Evolutionary conservation across 1,140 invertebrate species (phyloP), one percentile per base, ranked within the genome.

Genomic region (Octopus bimaculoides): DNA sequence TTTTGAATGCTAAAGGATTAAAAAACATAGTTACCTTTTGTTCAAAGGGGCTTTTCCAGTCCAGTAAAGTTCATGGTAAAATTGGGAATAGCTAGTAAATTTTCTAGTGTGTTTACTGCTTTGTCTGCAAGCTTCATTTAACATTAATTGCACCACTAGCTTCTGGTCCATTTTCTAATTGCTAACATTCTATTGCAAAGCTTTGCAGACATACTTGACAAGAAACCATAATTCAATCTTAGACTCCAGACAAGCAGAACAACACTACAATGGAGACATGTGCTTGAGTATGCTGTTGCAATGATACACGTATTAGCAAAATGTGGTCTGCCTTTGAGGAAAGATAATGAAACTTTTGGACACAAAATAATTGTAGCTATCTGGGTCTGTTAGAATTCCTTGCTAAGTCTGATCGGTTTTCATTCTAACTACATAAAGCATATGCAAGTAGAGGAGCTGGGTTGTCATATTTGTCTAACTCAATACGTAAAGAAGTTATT

Each of bases 291-390:
- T 66, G 61, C n/a, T 66, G 61, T 66, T 66, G 61, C 61, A 66
- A n/a, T 66, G 61, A 66, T 66, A 66, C n/a, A n/a, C 61, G n/a
- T 66, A 66, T 66, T 66, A 66, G 61, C 61, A 66, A n/a, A 66
- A 66, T n/a, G 61, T 66, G 61, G 61, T 9, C 61, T 66, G n/a
- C 9, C 61, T 66, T 66, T 66, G 9, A 66, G 61, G n/a, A n/a
- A n/a, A 66, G 61, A n/a, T n/a, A 66, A 66, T 66, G 61, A 66
- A 66, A 66, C 61, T 66, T 66, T 66, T 66, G 61, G 61, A 66
- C 61, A 66, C 61, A 9, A 66, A 66, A 66, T 66, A 66, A 66
- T 66, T 9, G 61, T n/a, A 66, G n/a, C 61, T 66, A 66, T n/a
- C 61, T 66, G 9, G 61, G 61, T n/a, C 61, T 66, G 61, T 66